Evolutionary conservation across 2,797 vertebrate species (phyloP).

Genomic region (Alosa sapidissima): DNA sequence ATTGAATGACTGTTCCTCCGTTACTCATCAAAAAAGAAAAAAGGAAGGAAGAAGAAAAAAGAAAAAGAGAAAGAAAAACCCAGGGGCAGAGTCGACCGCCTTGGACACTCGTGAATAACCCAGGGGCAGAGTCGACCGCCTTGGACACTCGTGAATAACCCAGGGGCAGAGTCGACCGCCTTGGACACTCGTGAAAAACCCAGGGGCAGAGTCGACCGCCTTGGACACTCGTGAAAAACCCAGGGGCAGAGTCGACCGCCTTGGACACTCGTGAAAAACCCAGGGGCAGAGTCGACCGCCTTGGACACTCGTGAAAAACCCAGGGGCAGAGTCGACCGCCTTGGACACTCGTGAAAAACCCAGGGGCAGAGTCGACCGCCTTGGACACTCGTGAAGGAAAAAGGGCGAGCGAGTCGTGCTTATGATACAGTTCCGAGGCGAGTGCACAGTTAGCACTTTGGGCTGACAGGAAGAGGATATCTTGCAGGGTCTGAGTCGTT

Average conservation of each 20-base stretch:
- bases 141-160: too few relatives aligned
- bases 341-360: too few relatives aligned
- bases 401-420: neutral
- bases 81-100: neutral
- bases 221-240: neutral
- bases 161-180: too few relatives aligned
- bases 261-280: neutral
- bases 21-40: slow-evolving; percentile 34
- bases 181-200: too few relatives aligned
- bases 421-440: neutral
- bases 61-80: neutral
- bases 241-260: neutral
- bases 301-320: too few relatives aligned
- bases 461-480: neutral
- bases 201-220: neutral
- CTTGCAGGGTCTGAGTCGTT: neutral
- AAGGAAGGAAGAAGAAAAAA: slow-evolving; percentile 21
- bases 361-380: neutral
- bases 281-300: too few relatives aligned
- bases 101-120: neutral
- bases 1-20: slow-evolving; percentile 36
- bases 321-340: too few relatives aligned
- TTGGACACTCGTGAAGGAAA: neutral
- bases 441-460: slow-evolving; percentile 6
- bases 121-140: too few relatives aligned